These are phyloP conservation scores for Procavia capensis DNA, from an alignment of 2,113 vertebrate species.

Conservation along the genomic window DNA sequence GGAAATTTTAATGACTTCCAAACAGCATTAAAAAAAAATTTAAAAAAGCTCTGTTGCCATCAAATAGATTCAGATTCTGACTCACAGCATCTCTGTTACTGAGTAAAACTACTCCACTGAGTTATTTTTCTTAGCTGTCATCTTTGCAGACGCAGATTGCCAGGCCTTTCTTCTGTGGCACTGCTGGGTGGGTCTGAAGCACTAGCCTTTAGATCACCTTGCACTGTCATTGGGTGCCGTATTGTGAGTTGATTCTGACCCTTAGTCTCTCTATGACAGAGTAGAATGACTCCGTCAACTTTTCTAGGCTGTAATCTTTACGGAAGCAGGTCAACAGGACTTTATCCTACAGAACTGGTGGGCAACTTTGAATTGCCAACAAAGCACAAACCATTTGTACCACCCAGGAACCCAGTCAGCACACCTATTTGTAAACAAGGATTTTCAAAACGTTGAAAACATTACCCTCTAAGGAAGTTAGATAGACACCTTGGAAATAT, in stretches of 20 bases:
- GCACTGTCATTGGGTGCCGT: neutral
- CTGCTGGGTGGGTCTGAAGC: no score
- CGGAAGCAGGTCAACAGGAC: neutral
- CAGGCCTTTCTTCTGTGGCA: no score
- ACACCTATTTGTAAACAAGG: neutral
- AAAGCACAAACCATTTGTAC: neutral
- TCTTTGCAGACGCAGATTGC: no score
- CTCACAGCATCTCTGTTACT: no score
- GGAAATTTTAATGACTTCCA: neutral
- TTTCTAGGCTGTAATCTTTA: neutral
- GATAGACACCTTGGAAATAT: neutral
- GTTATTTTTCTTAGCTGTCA: no score
- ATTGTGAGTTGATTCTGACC: no score
- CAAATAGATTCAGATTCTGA: no score
- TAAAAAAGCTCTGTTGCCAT: no score
- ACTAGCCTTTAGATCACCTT: no score
- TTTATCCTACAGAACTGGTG: neutral
- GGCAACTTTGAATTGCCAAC: neutral
- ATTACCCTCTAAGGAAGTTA: neutral
- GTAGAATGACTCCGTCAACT: neutral
- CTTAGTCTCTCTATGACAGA: no score
- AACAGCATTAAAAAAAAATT: no score
- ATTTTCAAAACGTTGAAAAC: neutral
- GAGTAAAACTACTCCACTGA: no score
- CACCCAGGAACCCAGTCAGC: neutral